Evolutionary conservation across 2,888 invertebrate genomes (phyloP), one percentile per base, ranked within the genome.

Genomic region (Punctoribates punctum): DNA sequence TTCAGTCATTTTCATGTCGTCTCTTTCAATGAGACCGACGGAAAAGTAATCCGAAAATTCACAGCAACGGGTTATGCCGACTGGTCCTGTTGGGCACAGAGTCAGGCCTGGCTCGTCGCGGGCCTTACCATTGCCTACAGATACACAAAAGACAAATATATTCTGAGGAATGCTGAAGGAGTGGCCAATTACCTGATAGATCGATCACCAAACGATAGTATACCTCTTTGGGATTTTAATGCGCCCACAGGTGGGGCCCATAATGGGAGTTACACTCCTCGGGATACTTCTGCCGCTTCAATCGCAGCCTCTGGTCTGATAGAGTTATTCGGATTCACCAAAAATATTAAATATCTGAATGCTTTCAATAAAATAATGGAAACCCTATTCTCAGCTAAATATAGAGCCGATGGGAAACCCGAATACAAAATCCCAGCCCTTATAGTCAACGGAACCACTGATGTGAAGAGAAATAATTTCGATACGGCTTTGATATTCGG

Each of bases 31-130:
- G 46, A 72, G 9, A 72, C 42, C 23, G 5, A 23, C 5, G 72
- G 25, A 34, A 23, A 9, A 9, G 29, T 65, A 1, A 65, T 65
- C 3, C 25, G 62, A 13, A 65, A 29, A 65, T 65, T 29, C 25
- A 65, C 62, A 29, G 62, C 62, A 29, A 9, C 20, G n/a, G 62
- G 62, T 11, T 65, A 65, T 65, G 62, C 62, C 8, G 29, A 65
- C 17, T 65, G 72, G 46, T 72, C 72, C 17, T 72, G 72, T 72
- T 72, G 72, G 72, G 46, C 72, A 51, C 72, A 51, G 25, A 51
- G 72, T 72, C 72, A 72, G 29, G 72, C 72, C 29, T 72, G 72
- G 72, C 42, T 72, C 9, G 72, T 72, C 23, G 17, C 72, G 1
- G 72, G 72, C 8, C 27, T 72, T 13, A 72, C 72, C 23, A 72